phyloP scores from a whole-genome alignment of 1,140 invertebrate species.

The Cydia splendana region DNA sequence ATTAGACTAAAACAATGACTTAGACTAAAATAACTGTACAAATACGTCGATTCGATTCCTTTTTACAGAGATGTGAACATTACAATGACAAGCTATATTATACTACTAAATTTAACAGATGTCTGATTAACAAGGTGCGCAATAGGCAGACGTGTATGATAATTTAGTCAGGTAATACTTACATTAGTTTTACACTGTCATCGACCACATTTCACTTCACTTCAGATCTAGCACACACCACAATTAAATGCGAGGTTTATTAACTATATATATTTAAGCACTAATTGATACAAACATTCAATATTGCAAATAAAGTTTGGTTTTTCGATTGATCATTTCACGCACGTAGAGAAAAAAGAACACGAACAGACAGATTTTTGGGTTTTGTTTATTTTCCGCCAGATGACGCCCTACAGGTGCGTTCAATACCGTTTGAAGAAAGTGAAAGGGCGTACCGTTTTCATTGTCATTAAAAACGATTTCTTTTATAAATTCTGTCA shows the following conservation, averaged over 20 bases:
- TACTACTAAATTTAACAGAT: conserved; percentile 53
- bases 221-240: conserved; percentile 58
- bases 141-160: background rate
- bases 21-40: conserved; percentile 49
- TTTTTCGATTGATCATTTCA: conserved; percentile 59
- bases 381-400: conserved; percentile 35
- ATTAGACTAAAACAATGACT: conserved; percentile 51
- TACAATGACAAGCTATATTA: conserved; percentile 61
- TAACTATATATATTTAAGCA: conserved; percentile 44
- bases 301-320: conserved; percentile 57
- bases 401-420: conserved; percentile 46
- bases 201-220: conserved; percentile 76
- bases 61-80: conserved; percentile 55
- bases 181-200: conserved; percentile 76
- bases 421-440: conserved; percentile 20
- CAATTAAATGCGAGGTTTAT: conserved; percentile 43
- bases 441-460: conserved; percentile 16
- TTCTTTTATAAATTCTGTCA: background rate
- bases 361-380: conserved; percentile 52
- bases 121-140: conserved; percentile 33
- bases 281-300: conserved; percentile 40
- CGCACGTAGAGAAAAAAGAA: conserved; percentile 67
- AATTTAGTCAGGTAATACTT: conserved; percentile 71
- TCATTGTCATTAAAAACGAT: background rate
- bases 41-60: conserved; percentile 51